These are phyloP conservation scores for Eudemis profundana DNA, from an alignment of 2,888 invertebrate genomes.

Conservation along the genomic window DNA sequence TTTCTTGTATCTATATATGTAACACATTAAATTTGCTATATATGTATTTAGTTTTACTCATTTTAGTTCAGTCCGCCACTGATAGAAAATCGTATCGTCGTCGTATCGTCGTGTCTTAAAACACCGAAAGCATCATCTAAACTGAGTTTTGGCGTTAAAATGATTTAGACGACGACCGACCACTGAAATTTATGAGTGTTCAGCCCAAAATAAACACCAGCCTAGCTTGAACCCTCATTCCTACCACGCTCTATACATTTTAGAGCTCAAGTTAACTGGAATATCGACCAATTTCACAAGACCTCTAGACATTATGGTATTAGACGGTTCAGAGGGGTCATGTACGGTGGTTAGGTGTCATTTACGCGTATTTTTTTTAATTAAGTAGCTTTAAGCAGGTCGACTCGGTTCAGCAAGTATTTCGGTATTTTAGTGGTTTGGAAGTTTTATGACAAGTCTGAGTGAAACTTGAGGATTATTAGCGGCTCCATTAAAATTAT, in stretches of 20 bases:
- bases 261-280: slow-evolving; percentile 27
- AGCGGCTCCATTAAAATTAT: background rate
- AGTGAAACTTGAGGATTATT: background rate
- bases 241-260: background rate
- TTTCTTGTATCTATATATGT: no score
- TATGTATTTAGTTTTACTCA: no score
- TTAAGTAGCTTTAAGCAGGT: slow-evolving; percentile 62
- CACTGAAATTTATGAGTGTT: slow-evolving; percentile 69
- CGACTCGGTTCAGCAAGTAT: slow-evolving; percentile 61
- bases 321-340: slow-evolving; percentile 33
- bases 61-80: no score
- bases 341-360: slow-evolving; percentile 32
- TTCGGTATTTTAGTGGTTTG: slow-evolving; percentile 53
- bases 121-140: slow-evolving; percentile 57
- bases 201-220: slow-evolving; percentile 65
- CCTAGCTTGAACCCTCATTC: slow-evolving; percentile 46
- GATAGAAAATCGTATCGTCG: slow-evolving; percentile 7
- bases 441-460: slow-evolving; percentile 11
- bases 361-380: slow-evolving; percentile 53
- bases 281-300: background rate
- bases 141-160: slow-evolving; percentile 78
- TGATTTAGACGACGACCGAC: slow-evolving; percentile 72
- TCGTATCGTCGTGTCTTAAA: slow-evolving; percentile 55
- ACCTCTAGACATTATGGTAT: slow-evolving; percentile 8
- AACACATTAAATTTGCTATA: no score